Evolutionary conservation across 2,888 invertebrate genomes (phyloP), one percentile per base, ranked within the genome.

Genomic region (Tetranychus piercei): DNA sequence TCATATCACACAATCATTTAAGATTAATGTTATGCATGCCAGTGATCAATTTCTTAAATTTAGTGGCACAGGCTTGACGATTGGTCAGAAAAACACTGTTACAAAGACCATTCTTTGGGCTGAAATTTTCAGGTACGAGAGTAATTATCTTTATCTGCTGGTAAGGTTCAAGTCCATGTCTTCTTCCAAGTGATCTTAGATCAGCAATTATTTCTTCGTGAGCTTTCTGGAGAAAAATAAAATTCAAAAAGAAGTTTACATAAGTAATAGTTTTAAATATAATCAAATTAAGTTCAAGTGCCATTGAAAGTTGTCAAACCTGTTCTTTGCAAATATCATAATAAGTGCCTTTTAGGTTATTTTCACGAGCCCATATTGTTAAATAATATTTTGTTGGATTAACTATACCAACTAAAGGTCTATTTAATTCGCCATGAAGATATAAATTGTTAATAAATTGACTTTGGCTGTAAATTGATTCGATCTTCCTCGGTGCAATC

Each of bases 91-190:
- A 55, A 55, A 55, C 15, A 55, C 55, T 55, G 55, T 55, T 55
- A 9, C 9, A 55, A 55, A 55, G 55, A 15, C 55, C 55, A 55
- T 55, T 55, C 15, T 55, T 55, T 7, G 9, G 55, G 15, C 11
- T 55, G 2, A 55, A 55, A 7, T 55, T 55, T 55, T 55, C 55
- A 9, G 55, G 7, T 15, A 55, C 55, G 1, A 55, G 15, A 55
- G 55, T 15, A 15, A 55, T 55, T 15, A 55, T 15, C 15, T 55
- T 55, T 55, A 55, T 55, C 55, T 69, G 69, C 8, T 69, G 22
- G 11, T 69, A 69, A 11, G 69, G 69, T 69, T 69, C 22, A 69
- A 69, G 34, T 23, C 69, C 69, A 69, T 69, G 34, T 69, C 20
- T n/a, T 22, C 69, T 18, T 23, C 69, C 69, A 20, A 22, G 34